Base-by-base conservation (phyloP, 2,797 vertebrate genomes). In the Morus bassanus region DNA sequence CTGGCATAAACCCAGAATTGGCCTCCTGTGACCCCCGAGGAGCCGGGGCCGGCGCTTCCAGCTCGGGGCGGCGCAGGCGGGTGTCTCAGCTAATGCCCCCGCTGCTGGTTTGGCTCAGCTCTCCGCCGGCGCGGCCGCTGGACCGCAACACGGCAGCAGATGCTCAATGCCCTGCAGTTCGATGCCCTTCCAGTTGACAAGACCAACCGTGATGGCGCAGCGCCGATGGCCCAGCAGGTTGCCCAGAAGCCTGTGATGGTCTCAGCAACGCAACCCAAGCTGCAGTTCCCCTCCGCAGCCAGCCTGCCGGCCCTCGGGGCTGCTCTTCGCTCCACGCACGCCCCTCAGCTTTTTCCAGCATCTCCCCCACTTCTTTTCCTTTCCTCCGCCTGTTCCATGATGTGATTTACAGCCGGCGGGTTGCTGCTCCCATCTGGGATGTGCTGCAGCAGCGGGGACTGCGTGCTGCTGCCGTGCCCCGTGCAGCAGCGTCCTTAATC, bases 161-260 rank as follows among this genome's bases (percentile, higher is more conserved):
- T 70, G 85, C 85, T 85, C 51, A 4, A 4, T 45, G 57, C 75
- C 74, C 84, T n/a, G 33, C 35, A 13, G 84, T 4, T 11, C 50
- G 35, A 54, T 65, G 25, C 37, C 51, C 46, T 54, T 72, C 80
- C 92, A 61, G 75, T 15, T 70, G 89, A 88, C 22, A 15, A 59
- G 39, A n/a, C 63, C 51, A 31, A 24, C 31, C 7, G 0, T 0
- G 0, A n/a, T 18, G 46, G 68, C 7, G 1, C 3, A 2, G n/a
- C 2, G 1, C 60, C 2, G 6, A 10, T 8, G 11, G 67, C 73
- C 60, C 78, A 28, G 51, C 23, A 5, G 33, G 56, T 45, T 68
- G 50, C 16, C 51, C 57, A 72, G 57, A 67, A 67, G 30, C 27
- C 65, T 6, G 0, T 11, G n/a, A 51, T 0, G 9, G n/a, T 73